Conservation (phyloP, 1,140 invertebrate species). For the Drosophila tani region DNA sequence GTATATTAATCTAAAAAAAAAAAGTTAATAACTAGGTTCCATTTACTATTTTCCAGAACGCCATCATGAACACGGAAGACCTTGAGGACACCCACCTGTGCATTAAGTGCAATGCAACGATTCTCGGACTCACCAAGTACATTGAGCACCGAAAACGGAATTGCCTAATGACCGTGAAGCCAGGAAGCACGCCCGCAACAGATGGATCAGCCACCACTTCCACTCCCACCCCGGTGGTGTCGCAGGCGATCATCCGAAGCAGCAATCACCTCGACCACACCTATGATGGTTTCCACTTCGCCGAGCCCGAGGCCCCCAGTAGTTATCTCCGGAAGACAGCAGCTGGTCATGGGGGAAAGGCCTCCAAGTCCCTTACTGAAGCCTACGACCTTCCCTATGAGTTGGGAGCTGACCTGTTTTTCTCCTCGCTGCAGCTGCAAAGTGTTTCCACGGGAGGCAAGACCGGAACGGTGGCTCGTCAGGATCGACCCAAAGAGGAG, state of each 20-base stretch:
- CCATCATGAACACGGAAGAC: conserved; percentile 86
- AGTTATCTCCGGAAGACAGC: conserved; percentile 61
- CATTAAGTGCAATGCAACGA: conserved; percentile 92
- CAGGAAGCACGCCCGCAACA: not conserved
- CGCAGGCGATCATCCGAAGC: conserved; percentile 61
- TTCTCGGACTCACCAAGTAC: conserved; percentile 92
- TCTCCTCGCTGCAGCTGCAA: conserved; percentile 93
- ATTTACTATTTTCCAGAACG: conserved; percentile 2
- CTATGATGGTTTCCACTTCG: conserved; percentile 77
- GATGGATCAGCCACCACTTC: conserved; percentile 10
- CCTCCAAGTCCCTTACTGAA: conserved; percentile 70
- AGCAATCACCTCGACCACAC: conserved; percentile 52
- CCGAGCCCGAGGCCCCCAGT: conserved; percentile 84
- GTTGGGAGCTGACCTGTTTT: conserved; percentile 92
- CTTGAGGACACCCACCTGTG: conserved; percentile 94
- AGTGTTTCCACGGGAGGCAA: conserved; percentile 88
- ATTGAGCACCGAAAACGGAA: conserved; percentile 90
- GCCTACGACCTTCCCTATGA: conserved; percentile 85
- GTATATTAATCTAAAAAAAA: too few species aligned
- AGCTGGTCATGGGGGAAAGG: conserved; percentile 71
- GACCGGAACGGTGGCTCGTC: conserved; percentile 54
- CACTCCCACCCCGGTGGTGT: conserved; percentile 30
- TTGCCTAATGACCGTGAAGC: conserved; percentile 85
- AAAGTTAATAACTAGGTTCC: too few species aligned
- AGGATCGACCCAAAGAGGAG: conserved; percentile 37